Base-by-base conservation (phyloP, 2,113 vertebrate genomes). In the Leptosomus discolor region DNA sequence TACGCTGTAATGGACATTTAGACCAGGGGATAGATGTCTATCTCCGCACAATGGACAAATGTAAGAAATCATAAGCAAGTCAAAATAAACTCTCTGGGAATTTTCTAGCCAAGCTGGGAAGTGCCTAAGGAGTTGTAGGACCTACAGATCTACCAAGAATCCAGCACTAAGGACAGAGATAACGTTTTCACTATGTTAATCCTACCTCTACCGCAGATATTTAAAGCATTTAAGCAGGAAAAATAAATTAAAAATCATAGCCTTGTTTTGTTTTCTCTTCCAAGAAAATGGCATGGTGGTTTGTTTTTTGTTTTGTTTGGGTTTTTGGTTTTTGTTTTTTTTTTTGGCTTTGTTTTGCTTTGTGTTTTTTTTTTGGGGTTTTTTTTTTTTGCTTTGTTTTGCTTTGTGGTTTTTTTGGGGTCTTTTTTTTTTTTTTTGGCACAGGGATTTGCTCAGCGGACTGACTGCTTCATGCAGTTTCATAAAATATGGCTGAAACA, bases 141-240 rank as follows among this genome's bases (percentile, higher is more conserved):
- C 27, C 11, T 74, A 74, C 8, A 53, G 48, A 65, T 3, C 19
- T 53, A 48, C 12, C 19, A 80, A 81, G 39, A 39, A 36, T n/a
- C 23, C 14, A 76, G 5, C 30, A 41, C 0, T 41, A 36, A 74
- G 11, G 63, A 51, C 4, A 46, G 41, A 74, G 22, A 15, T 12
- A n/a, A 58, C 1, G 6, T 50, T 94, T 87, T 57, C 34, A 54
- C 56, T 12, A 30, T 37, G 17, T 54, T 58, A 69, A 58, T 60
- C n/a, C 17, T 54, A 58, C 5, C 6, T 5, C 4, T 48, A n/a
- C 8, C 1, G 5, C 20, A 77, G 14, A 83, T 1, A 46, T 34
- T 36, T 76, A 51, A 34, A 91, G 9, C 20, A 71, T 23, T 37
- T 41, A 30, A 63, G 15, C 34, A 36, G 23, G 11, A 12, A 12